Conservation (phyloP, 1,140 invertebrate species). For the Teleogryllus occipitalis region DNA sequence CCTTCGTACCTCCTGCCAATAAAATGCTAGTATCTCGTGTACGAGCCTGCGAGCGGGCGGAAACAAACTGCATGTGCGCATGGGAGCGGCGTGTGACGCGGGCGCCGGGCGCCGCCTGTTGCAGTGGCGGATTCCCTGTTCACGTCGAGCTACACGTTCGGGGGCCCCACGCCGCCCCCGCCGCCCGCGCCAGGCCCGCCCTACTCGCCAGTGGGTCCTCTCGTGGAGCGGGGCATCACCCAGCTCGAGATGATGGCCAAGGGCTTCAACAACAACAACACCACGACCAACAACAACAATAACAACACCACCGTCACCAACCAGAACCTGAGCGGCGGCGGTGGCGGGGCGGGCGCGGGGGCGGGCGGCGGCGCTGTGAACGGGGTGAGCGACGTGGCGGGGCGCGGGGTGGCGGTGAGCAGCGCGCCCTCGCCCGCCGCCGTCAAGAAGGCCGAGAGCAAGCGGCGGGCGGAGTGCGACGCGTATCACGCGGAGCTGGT, state of each 20-base stretch:
- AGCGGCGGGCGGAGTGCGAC: slow-evolving; percentile 11
- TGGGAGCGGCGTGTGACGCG: too few species aligned
- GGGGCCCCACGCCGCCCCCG: slow-evolving; percentile 13
- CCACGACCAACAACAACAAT: slow-evolving; percentile 15
- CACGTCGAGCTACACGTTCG: slow-evolving; percentile 17
- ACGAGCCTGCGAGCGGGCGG: too few species aligned
- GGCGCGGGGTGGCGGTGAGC: not conserved
- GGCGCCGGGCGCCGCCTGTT: not conserved
- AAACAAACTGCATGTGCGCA: too few species aligned
- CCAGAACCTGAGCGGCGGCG: too few species aligned
- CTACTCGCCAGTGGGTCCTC: not conserved
- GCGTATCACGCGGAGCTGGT: not conserved
- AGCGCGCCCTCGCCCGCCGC: not conserved
- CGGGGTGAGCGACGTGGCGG: not conserved
- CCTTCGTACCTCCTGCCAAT: too few species aligned
- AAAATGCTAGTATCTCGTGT: too few species aligned
- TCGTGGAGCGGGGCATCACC: slow-evolving; percentile 20
- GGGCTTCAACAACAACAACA: slow-evolving; percentile 21
- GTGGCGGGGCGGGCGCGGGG: too few species aligned
- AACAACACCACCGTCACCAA: slow-evolving; percentile 18
- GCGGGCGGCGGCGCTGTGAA: not conserved
- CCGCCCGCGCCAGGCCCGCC: slow-evolving; percentile 9
- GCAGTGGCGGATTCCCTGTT: slow-evolving; percentile 20
- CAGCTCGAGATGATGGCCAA: slow-evolving; percentile 24
- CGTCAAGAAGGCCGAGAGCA: slow-evolving; percentile 14